Evolutionary conservation across 1,140 invertebrate genomes (phyloP).

Genomic region (Druon quercuslanigerum): DNA sequence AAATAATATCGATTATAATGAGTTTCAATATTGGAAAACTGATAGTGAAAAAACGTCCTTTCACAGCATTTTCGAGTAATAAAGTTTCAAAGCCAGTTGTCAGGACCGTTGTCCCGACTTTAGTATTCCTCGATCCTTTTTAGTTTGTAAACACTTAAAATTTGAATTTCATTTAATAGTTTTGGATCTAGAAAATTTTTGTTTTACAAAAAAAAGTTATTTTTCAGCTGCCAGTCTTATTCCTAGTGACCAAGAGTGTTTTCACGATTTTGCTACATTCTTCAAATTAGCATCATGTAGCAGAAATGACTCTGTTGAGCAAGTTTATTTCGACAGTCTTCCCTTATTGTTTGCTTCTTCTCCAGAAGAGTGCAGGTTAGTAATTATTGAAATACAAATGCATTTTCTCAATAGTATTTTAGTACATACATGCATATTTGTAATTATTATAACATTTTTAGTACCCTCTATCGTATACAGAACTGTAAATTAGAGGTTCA

Average conservation of each 20-base stretch:
- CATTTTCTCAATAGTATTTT: neutral
- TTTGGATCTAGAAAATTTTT: no score
- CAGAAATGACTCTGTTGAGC: neutral
- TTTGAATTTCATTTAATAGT: no score
- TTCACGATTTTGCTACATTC: slow-evolving; percentile 1
- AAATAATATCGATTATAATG: no score
- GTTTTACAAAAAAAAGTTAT: neutral
- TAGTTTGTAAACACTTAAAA: no score
- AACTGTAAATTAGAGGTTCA: slow-evolving; percentile 2
- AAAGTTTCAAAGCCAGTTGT: no score
- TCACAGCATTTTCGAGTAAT: no score
- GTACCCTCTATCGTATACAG: neutral
- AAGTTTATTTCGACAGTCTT: neutral
- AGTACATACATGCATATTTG: neutral
- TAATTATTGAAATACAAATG: neutral
- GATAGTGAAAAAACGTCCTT: no score
- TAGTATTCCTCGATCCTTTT: no score
- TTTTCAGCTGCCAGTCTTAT: neutral
- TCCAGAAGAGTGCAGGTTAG: slow-evolving; percentile 15
- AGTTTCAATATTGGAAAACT: no score
- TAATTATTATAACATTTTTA: neutral
- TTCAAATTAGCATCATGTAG: neutral
- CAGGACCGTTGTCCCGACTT: no score
- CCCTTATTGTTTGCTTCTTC: slow-evolving; percentile 8
- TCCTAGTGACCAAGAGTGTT: slow-evolving; percentile 1